Percentiles rank a stretch among this genome's conserved stretches.
These are phyloP conservation scores for Strix aluco DNA, from an alignment of 2,113 vertebrate species.

Conservation along the genomic window DNA sequence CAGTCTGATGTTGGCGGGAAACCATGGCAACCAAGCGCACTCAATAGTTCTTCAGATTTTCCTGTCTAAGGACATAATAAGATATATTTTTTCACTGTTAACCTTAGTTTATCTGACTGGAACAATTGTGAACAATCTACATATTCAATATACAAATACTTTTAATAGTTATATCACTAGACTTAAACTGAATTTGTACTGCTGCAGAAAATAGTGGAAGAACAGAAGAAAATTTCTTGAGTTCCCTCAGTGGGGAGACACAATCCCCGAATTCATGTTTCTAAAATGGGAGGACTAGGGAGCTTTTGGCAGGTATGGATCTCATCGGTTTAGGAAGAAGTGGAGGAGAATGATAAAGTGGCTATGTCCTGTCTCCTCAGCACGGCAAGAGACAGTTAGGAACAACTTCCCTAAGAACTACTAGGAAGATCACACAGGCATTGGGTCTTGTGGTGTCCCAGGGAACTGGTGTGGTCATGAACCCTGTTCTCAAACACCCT, in stretches of 20 bases:
- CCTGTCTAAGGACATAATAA: conserved; percentile 77
- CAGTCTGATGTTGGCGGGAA: conserved; percentile 84
- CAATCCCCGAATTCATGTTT: neutral
- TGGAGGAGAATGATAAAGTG: neutral
- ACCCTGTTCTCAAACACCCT: neutral
- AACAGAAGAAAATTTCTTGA: neutral
- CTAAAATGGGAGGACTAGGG: neutral
- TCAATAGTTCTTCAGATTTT: conserved; percentile 85
- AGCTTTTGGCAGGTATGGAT: neutral
- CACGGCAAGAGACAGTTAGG: neutral
- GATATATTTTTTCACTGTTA: neutral
- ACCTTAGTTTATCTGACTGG: neutral
- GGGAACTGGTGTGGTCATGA: neutral
- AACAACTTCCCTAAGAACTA: neutral
- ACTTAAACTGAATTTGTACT: neutral
- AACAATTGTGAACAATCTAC: neutral
- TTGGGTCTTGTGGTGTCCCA: neutral
- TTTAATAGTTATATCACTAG: neutral
- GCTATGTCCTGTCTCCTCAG: neutral
- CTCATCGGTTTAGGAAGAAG: neutral
- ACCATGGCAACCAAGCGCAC: conserved; percentile 82
- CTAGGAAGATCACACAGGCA: neutral
- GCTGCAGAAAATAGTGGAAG: neutral
- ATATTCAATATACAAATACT: neutral
- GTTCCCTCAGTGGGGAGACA: neutral